These are phyloP conservation scores for Dexiosoma caninum DNA, from an alignment of 2,888 invertebrate genomes.

Conservation along the genomic window DNA sequence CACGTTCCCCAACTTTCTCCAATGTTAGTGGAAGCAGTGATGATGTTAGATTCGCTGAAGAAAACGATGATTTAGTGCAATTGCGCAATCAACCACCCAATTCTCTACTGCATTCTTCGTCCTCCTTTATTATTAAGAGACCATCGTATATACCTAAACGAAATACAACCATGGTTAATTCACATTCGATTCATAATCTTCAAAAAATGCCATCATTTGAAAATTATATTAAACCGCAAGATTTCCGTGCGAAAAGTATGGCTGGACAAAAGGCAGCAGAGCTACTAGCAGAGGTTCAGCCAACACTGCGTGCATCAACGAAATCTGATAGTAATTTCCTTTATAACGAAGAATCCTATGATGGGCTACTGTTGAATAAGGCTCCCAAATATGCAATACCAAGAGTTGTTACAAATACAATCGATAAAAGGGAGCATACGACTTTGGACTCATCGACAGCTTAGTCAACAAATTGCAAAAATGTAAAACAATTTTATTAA, in stretches of 20 bases:
- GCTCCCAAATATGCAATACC: slow-evolving; percentile 59
- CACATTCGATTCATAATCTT: slow-evolving; percentile 74
- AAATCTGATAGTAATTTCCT: slow-evolving; percentile 35
- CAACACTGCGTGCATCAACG: slow-evolving; percentile 77
- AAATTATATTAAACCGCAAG: not conserved
- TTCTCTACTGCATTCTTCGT: slow-evolving; percentile 73
- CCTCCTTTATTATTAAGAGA: slow-evolving; percentile 77
- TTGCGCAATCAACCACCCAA: slow-evolving; percentile 64
- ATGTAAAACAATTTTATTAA: no score
- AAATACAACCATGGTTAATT: slow-evolving; percentile 69
- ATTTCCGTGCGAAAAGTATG: slow-evolving; percentile 44
- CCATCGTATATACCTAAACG: slow-evolving; percentile 71
- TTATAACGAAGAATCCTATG: slow-evolving; percentile 37
- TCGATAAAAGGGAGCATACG: slow-evolving; percentile 61
- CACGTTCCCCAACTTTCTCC: slow-evolving; percentile 15
- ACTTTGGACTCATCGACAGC: slow-evolving; percentile 57
- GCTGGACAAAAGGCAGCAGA: slow-evolving; percentile 70
- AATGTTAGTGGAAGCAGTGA: slow-evolving; percentile 43
- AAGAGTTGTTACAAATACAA: slow-evolving; percentile 53
- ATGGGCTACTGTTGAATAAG: slow-evolving; percentile 58
- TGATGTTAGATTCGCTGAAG: slow-evolving; percentile 68
- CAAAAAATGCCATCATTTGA: slow-evolving; percentile 67
- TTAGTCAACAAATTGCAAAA: slow-evolving; percentile 47
- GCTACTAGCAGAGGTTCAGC: slow-evolving; percentile 78
- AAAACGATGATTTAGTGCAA: slow-evolving; percentile 51